phyloP scores from a whole-genome alignment of 2,113 vertebrate genomes.

The Mola mola region DNA sequence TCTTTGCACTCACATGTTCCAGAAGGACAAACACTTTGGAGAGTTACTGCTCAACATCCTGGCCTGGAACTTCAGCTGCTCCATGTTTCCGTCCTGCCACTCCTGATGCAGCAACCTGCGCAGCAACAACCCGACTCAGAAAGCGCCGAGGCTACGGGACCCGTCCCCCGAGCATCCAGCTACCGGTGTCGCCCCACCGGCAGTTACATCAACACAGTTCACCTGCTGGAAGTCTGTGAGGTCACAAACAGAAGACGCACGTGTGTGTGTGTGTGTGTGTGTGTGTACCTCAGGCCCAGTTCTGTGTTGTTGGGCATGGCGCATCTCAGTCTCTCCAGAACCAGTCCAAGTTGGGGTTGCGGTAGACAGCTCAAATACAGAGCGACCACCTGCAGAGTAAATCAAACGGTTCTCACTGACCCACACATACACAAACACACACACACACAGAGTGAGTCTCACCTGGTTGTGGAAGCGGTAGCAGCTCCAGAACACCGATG shows the following conservation, averaged over 20 bases:
- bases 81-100: constrained; percentile 90
- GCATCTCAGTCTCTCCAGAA: constrained; percentile 91
- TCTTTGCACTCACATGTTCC: constrained; percentile 93
- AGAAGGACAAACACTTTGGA: constrained; percentile 91
- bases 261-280: neutral
- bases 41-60: constrained; percentile 90
- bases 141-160: too few relatives aligned
- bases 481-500: constrained; percentile 94
- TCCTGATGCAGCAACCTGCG: constrained; percentile 91
- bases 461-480: constrained; percentile 97
- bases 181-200: too few relatives aligned
- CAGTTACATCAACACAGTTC: too few relatives aligned
- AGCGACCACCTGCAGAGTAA: constrained; percentile 87
- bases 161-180: too few relatives aligned
- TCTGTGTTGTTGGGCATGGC: constrained; percentile 91
- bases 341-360: constrained; percentile 87
- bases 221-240: too few relatives aligned
- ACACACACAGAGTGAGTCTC: constrained; percentile 36
- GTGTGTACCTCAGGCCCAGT: constrained; percentile 90
- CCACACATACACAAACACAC: neutral
- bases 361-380: constrained; percentile 93
- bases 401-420: neutral
- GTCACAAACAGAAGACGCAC: too few relatives aligned
- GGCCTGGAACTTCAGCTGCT: constrained; percentile 94
- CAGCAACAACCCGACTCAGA: constrained; percentile 79